Evolutionary conservation across 2,113 vertebrate species (phyloP).

Genomic region (human): GRCh38 chr16:82392001-82392500

Average conservation of each 20-base stretch:
- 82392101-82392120: neutral
- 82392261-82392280: conserved; percentile 21
- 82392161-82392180: neutral
- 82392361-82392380: neutral
- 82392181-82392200: neutral
- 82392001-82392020: neutral
- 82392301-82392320: neutral
- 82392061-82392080: neutral
- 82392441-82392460: neutral
- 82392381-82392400: neutral
- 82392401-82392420: neutral
- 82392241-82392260: neutral
- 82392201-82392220: neutral
- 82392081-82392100: neutral
- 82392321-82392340: neutral
- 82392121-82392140: neutral
- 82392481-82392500: neutral
- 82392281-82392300: neutral
- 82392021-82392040: neutral
- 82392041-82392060: neutral
- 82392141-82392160: neutral
- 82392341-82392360: neutral
- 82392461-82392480: neutral
- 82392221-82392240: neutral
- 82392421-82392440: neutral